Evolutionary conservation across 2,113 vertebrate species (phyloP), one percentile per base, ranked within the genome.

Genomic region (Malurus melanocephalus): DNA sequence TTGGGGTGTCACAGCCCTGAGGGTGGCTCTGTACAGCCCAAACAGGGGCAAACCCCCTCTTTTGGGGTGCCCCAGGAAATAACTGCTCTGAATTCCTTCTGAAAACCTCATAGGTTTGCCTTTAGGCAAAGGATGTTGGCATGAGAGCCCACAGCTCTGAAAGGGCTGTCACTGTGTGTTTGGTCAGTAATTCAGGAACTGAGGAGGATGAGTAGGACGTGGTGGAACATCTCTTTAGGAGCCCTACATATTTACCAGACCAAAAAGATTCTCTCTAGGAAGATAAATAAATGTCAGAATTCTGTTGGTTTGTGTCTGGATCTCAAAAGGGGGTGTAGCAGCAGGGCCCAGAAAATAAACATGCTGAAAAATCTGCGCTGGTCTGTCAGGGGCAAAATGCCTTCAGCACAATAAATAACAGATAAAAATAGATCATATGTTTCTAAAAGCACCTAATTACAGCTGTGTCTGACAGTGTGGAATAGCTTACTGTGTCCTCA

Each of bases 381-480:
- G 32, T 56, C 43, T 87, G 17, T 71, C 33, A 76, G 82, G 62
- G 76, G 46, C 79, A 32, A n/a, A 43, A 66, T 16, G 18, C 0
- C 1, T 61, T 68, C 83, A 66, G 83, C 66, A 79, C 55, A 60
- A 46, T 83, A 91, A 92, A 86, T 87, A 86, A 79, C 67, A 90
- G 90, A 80, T 61, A 86, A 90, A 94, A 93, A 91, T 64, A 89
- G 86, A 73, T 73, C 35, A 38, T 62, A 32, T 64, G 40, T 59
- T 84, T 88, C 85, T 94, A 66, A 95, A 90, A 94, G 48, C 78
- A 86, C 88, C 60, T 93, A 83, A 93, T 93, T 92, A 73, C 86
- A 64, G 10, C 11, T 8, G 14, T 27, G 32, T 66, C 74, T 82
- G 77, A 43, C 62, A 75, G 72, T 8, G 7, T 55, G 23, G 48